These are phyloP conservation scores for Nemotelus pantherinus DNA, from an alignment of 2,888 invertebrate genomes.

Conservation along the genomic window DNA sequence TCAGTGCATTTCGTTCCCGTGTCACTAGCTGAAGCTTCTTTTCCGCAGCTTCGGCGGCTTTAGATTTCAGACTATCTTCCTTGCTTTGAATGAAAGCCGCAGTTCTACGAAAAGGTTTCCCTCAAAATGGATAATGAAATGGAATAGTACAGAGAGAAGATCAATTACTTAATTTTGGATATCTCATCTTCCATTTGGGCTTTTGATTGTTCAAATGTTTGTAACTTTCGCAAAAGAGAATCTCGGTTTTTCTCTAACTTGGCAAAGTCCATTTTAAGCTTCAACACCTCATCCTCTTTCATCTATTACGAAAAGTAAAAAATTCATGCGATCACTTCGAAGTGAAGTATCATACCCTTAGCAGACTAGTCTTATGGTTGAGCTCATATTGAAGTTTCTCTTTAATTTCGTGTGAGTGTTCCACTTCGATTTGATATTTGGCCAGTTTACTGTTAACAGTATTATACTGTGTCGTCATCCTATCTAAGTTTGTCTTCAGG, in stretches of 20 bases:
- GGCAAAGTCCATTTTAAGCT: slow-evolving; percentile 59
- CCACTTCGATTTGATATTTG: slow-evolving; percentile 60
- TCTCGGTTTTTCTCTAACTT: slow-evolving; percentile 61
- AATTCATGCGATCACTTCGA: slow-evolving; percentile 5
- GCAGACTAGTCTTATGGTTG: slow-evolving; percentile 58
- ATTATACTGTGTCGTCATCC: slow-evolving; percentile 60
- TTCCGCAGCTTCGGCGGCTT: slow-evolving; percentile 55
- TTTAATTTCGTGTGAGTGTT: slow-evolving; percentile 60
- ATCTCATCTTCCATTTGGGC: slow-evolving; percentile 59
- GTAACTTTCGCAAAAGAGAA: slow-evolving; percentile 59
- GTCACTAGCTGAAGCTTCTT: slow-evolving; percentile 59
- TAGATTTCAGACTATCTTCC: slow-evolving; percentile 47
- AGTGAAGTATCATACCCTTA: slow-evolving; percentile 55
- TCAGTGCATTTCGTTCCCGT: slow-evolving; percentile 61
- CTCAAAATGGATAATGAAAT: not conserved
- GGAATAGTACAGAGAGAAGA: not conserved
- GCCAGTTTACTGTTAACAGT: slow-evolving; percentile 60
- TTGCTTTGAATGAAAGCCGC: slow-evolving; percentile 45
- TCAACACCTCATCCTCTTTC: slow-evolving; percentile 63
- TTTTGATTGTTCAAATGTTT: slow-evolving; percentile 57
- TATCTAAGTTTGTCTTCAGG: slow-evolving; percentile 61
- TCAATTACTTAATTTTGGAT: slow-evolving; percentile 43
- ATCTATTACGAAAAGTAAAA: slow-evolving; percentile 51
- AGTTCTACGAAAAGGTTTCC: slow-evolving; percentile 22
- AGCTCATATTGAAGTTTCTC: slow-evolving; percentile 60